Conservation (phyloP, 2,113 vertebrate genomes). For the Salvelinus fontinalis region DNA sequence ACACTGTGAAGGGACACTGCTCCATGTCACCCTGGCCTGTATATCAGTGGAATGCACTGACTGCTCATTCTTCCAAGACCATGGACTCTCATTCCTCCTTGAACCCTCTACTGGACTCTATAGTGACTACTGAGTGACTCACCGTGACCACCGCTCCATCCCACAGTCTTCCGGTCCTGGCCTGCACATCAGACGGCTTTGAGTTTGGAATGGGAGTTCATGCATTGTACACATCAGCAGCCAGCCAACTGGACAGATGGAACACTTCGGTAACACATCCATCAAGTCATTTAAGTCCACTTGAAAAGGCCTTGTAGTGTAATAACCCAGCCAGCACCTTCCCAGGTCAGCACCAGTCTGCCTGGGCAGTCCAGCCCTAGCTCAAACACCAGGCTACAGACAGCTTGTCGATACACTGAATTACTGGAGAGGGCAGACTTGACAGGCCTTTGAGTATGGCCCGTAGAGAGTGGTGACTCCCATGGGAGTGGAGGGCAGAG, state of each 20-base stretch:
- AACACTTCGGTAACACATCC: slow-evolving; percentile 20
- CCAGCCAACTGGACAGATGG: slow-evolving; percentile 30
- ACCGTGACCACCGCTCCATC: no score
- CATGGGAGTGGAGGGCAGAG: slow-evolving; percentile 20
- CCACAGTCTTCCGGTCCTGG: no score
- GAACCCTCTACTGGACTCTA: no score
- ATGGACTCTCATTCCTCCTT: no score
- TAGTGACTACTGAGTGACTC: no score
- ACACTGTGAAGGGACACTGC: no score
- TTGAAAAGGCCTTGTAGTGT: slow-evolving; percentile 24
- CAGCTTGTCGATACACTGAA: slow-evolving; percentile 49
- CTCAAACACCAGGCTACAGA: slow-evolving; percentile 10
- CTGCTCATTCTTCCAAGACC: no score
- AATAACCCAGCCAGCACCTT: background rate
- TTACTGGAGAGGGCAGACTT: slow-evolving; percentile 28
- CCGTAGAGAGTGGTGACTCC: slow-evolving; percentile 14
- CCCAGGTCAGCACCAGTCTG: no score
- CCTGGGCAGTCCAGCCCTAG: no score
- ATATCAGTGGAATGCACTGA: no score
- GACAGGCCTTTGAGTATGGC: no score
- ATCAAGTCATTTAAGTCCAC: slow-evolving; percentile 8
- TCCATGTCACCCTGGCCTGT: no score
- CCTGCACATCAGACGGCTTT: background rate
- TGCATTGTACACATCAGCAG: background rate
- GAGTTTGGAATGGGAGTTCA: slow-evolving; percentile 22